Evolutionary conservation across 2,797 vertebrate species (phyloP).

Genomic region (Eremophila alpestris): DNA sequence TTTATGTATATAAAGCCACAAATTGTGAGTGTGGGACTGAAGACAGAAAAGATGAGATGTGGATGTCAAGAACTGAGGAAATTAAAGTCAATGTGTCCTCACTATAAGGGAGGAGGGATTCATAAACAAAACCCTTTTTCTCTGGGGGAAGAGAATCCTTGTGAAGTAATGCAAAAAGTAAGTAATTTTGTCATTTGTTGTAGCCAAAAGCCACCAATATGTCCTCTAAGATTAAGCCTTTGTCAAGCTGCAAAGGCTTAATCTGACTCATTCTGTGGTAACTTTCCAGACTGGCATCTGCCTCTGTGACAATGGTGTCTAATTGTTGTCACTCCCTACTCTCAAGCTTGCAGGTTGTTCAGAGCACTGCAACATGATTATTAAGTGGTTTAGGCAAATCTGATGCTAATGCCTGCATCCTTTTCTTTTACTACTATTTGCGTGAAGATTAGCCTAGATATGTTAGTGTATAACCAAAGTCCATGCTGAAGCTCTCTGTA

Average conservation of each 20-base stretch:
- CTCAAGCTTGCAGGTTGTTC: background rate
- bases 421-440: background rate
- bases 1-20: too few relatives aligned
- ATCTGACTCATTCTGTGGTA: background rate
- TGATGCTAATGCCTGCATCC: background rate
- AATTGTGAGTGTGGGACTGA: background rate
- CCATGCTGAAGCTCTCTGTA: background rate
- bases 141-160: background rate
- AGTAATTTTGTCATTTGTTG: background rate
- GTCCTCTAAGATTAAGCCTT: background rate
- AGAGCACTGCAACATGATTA: background rate
- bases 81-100: background rate
- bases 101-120: background rate
- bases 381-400: background rate
- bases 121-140: background rate
- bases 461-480: background rate
- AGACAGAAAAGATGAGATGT: background rate
- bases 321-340: background rate
- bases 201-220: background rate
- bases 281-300: background rate
- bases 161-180: background rate
- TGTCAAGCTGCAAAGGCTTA: background rate
- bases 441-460: background rate
- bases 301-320: background rate
- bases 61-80: background rate